Conservation (phyloP, 2,113 vertebrate genomes). For the Ochotona princeps region DNA sequence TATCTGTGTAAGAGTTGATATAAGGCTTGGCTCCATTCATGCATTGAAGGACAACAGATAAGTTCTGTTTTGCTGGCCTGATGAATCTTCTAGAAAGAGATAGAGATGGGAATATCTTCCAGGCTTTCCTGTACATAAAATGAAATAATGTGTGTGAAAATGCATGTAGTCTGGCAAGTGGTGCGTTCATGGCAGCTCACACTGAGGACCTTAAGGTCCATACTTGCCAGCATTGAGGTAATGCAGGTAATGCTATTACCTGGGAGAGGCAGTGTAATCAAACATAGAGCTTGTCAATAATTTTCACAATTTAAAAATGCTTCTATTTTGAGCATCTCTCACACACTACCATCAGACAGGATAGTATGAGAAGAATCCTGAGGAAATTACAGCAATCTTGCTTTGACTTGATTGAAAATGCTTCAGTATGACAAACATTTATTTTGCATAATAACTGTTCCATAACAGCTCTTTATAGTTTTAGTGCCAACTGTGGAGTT, state of each 20-base stretch:
- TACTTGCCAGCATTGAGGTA: not conserved
- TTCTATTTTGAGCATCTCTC: not conserved
- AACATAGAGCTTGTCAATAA: not conserved
- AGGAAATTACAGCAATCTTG: not conserved
- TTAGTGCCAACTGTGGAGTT: not conserved
- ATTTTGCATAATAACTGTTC: not conserved
- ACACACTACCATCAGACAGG: not conserved
- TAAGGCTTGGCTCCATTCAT: not conserved
- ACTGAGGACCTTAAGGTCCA: constrained; percentile 4
- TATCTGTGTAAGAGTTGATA: not conserved
- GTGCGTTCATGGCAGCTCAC: not conserved
- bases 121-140: not conserved
- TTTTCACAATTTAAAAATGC: constrained; percentile 40
- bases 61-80: not conserved
- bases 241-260: not conserved
- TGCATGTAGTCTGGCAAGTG: not conserved
- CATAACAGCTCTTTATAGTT: not conserved
- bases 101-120: not conserved
- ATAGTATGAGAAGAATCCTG: not conserved
- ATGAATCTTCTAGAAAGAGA: not conserved
- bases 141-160: not conserved
- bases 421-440: not conserved
- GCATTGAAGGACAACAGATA: not conserved
- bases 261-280: not conserved
- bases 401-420: not conserved